A percentile compares a stretch with the other conserved stretches of the same genome.
Evolutionary conservation across 2,113 vertebrate genomes (phyloP).

Genomic region (Festucalex cinctus): DNA sequence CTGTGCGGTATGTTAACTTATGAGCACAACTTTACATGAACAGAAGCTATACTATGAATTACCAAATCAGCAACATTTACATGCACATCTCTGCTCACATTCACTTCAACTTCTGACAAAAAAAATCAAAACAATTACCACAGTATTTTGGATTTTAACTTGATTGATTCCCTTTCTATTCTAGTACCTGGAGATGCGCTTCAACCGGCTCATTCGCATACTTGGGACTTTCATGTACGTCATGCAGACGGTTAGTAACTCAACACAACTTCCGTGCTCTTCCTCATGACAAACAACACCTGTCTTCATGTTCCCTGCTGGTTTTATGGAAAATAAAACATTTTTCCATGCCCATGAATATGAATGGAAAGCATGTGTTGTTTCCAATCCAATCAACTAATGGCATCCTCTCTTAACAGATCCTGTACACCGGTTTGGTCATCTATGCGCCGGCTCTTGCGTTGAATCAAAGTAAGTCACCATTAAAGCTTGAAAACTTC

Average conservation of each 20-base stretch:
- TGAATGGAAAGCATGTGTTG: constrained; percentile 23
- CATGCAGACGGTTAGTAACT: constrained; percentile 71
- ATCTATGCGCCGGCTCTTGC: constrained; percentile 81
- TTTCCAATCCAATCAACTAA: constrained; percentile 62
- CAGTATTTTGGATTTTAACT: not conserved
- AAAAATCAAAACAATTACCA: too few species aligned
- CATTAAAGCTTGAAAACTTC: not conserved
- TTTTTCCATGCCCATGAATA: constrained; percentile 19
- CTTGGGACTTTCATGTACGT: constrained; percentile 77
- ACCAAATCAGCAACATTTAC: too few species aligned
- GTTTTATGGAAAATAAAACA: constrained; percentile 32
- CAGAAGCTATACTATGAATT: too few species aligned
- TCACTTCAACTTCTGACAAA: too few species aligned
- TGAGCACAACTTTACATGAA: too few species aligned
- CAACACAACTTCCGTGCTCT: not conserved
- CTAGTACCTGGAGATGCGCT: constrained; percentile 77
- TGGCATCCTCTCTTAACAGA: constrained; percentile 54
- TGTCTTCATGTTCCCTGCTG: constrained; percentile 24
- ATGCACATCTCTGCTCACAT: too few species aligned
- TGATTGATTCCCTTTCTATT: constrained; percentile 28
- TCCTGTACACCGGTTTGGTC: constrained; percentile 77
- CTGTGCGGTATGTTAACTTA: too few species aligned
- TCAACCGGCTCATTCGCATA: constrained; percentile 62
- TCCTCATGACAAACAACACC: constrained; percentile 23
- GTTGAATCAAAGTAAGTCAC: constrained; percentile 78